These are phyloP conservation scores for Neodon shergylaensis DNA, from an alignment of 2,113 vertebrate species.

Conservation along the genomic window DNA sequence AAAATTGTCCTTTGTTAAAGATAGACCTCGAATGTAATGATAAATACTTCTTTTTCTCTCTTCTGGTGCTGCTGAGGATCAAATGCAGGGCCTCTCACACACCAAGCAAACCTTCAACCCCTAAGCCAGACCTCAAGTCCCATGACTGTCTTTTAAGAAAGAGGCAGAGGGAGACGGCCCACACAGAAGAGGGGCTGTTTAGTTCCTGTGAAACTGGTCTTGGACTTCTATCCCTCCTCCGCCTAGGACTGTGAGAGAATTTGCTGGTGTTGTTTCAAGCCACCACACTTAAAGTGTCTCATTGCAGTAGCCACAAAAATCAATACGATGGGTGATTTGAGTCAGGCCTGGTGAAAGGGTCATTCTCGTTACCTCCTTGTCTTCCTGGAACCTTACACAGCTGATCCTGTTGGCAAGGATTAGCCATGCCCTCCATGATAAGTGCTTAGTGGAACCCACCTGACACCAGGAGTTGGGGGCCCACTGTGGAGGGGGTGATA, in stretches of 20 bases:
- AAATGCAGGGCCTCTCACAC: not conserved
- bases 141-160: not conserved
- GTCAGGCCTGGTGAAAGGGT: not conserved
- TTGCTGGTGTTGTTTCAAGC: not conserved
- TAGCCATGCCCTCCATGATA: not conserved
- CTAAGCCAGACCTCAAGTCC: not conserved
- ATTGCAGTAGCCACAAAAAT: not conserved
- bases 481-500: no score
- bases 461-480: not conserved
- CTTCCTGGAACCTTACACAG: not conserved
- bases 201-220: not conserved
- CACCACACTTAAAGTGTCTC: not conserved
- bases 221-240: not conserved
- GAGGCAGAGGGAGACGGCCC: not conserved
- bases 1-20: constrained; percentile 22
- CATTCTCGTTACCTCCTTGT: not conserved
- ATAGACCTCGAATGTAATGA: not conserved
- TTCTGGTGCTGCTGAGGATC: not conserved
- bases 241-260: not conserved
- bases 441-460: not conserved
- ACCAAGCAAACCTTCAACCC: not conserved
- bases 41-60: not conserved
- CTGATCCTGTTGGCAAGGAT: not conserved
- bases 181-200: not conserved
- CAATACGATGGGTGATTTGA: not conserved